Evolutionary conservation across 2,888 invertebrate species (phyloP), one percentile per base, ranked within the genome.

Genomic region (Lordiphosa fenestrarum): DNA sequence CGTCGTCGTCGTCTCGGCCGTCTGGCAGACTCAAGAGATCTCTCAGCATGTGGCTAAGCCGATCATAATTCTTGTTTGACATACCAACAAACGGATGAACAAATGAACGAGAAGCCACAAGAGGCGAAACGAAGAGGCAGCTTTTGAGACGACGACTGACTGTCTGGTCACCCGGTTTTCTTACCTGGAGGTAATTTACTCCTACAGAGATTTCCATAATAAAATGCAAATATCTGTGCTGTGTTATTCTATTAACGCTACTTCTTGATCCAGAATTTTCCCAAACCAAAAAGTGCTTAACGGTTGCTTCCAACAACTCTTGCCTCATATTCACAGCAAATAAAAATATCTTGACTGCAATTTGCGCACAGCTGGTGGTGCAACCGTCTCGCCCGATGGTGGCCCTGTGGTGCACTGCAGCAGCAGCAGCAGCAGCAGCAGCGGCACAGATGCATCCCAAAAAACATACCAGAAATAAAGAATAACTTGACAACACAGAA

Each of bases 31-130:
- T 61, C 40, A 37, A 13, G 65, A 47, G 46, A 47, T 47, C 46
- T 47, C 63, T 84, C 87, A 87, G 87, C 87, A 87, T 87, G 87
- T 88, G 88, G 87, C 87, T 87, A 87, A 87, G 88, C 87, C 87
- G 88, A 87, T 87, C 87, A 87, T 87, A 87, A 88, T 87, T 87
- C 88, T 87, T 87, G 88, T 88, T 88, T 87, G 87, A 87, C 88
- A 87, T 78, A 75, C 73, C 74, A 78, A 81, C 80, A 81, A 80
- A 80, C 76, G 83, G 73, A 80, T 82, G 83, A 82, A 82, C 80
- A 80, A 80, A 80, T 80, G 82, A 80, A 80, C 82, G 80, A 80
- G 80, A 72, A 72, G 77, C 77, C 57, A 68, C 65, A 55, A 63
- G 44, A 30, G 30, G 30, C 30, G 9, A 30, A 30, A 30, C 9